These are phyloP conservation scores for Chloroceryle amazona DNA, from an alignment of 2,797 vertebrate species.

Conservation along the genomic window DNA sequence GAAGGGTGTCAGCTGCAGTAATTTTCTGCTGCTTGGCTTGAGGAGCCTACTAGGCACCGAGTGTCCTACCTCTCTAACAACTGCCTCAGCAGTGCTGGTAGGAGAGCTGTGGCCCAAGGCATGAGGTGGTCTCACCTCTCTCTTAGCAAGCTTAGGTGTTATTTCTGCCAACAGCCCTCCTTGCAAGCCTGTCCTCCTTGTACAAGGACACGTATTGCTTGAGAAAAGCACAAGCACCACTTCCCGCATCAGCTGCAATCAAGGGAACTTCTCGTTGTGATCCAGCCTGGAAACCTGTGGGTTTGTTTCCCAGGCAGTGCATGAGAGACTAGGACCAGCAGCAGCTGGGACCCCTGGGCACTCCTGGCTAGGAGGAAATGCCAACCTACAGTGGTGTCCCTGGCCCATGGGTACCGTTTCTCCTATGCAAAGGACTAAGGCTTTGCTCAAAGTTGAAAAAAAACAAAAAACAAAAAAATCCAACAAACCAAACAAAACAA, in stretches of 20 bases:
- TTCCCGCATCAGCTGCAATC: background rate
- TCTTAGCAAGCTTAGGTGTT: background rate
- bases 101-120: background rate
- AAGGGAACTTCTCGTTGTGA: background rate
- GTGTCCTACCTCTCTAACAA: rapidly evolving
- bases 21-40: background rate
- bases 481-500: no score
- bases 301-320: background rate
- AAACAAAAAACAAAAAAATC: no score
- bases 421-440: background rate
- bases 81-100: background rate
- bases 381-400: background rate
- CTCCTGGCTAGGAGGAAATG: background rate
- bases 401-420: background rate
- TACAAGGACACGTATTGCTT: rapidly evolving
- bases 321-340: rapidly evolving
- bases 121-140: background rate
- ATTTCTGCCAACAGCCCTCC: background rate
- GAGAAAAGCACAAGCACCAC: background rate
- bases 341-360: background rate
- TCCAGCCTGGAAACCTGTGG: background rate
- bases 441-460: background rate
- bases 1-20: background rate
- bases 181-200: background rate
- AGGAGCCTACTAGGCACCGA: background rate